Evolutionary conservation across 2,113 vertebrate species (phyloP).

Genomic region (Nothobranchius furzeri): DNA sequence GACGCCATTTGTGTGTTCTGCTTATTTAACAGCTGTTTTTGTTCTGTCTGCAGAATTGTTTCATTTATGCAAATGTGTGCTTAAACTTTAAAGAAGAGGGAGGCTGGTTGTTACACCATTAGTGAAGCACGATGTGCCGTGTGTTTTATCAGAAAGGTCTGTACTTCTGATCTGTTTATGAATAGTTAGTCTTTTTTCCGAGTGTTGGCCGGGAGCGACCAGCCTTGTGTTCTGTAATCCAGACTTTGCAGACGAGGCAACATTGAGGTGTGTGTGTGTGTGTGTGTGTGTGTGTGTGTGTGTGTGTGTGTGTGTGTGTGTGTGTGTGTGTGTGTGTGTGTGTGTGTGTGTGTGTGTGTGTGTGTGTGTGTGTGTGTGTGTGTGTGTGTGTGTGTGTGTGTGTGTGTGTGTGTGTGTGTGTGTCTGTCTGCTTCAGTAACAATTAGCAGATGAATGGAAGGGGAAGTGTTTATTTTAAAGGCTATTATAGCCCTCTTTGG

Average conservation of each 20-base stretch:
- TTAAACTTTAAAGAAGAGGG: neutral
- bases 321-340: too few relatives aligned
- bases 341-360: conserved; percentile 19
- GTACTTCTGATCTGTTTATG: neutral
- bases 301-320: too few relatives aligned
- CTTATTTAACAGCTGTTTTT: conserved; percentile 13
- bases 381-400: too few relatives aligned
- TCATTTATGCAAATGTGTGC: conserved; percentile 10
- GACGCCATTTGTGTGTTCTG: conserved; percentile 39
- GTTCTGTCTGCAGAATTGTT: conserved; percentile 45
- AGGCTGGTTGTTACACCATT: neutral
- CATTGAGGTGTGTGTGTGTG: conserved; percentile 32
- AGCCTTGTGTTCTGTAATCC: conserved; percentile 62
- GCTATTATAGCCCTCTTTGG: neutral
- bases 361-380: too few relatives aligned
- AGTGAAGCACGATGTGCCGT: too few relatives aligned
- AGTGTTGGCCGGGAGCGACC: neutral
- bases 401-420: conserved; percentile 9
- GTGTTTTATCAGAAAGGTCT: neutral
- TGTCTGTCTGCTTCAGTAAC: conserved; percentile 34
- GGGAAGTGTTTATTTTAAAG: neutral
- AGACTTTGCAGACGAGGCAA: conserved; percentile 56
- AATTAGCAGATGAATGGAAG: conserved; percentile 9
- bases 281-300: too few relatives aligned
- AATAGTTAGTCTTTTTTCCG: neutral